Conservation (phyloP, 2,888 invertebrate genomes). For the Pocota personata region DNA sequence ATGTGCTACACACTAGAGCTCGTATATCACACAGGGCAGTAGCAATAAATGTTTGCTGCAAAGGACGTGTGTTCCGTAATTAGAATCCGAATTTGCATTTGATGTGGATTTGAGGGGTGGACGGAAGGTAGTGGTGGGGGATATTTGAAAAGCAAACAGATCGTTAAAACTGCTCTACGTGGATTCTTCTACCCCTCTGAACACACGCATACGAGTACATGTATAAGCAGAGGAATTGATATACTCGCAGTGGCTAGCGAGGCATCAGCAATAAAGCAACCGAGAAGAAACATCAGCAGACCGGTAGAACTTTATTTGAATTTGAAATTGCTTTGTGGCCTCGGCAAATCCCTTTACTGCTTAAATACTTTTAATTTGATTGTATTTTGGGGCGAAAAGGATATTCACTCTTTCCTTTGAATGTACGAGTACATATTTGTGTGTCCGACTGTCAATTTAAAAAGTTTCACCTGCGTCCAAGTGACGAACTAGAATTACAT, state of each 20-base stretch:
- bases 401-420: not conserved
- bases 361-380: slow-evolving; percentile 65
- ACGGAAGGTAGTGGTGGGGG: no score
- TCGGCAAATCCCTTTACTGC: slow-evolving; percentile 67
- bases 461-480: slow-evolving; percentile 3
- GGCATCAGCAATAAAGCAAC: not conserved
- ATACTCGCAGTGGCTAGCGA: not conserved
- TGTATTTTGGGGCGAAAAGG: slow-evolving; percentile 17
- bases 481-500: slow-evolving; percentile 7
- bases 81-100: slow-evolving; percentile 43
- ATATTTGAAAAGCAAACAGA: slow-evolving; percentile 14
- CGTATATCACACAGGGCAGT: slow-evolving; percentile 15
- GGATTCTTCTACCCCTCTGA: not conserved
- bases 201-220: not conserved
- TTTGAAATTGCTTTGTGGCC: slow-evolving; percentile 73
- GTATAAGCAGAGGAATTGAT: not conserved
- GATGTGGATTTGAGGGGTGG: not conserved
- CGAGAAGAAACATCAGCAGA: slow-evolving; percentile 8
- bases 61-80: slow-evolving; percentile 31
- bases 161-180: slow-evolving; percentile 14
- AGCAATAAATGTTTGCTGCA: not conserved
- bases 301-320: slow-evolving; percentile 49
- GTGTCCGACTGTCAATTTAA: not conserved
- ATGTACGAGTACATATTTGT: no score
- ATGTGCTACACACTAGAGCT: slow-evolving; percentile 11